These are phyloP conservation scores for Phortica okadai DNA, from an alignment of 2,888 invertebrate genomes.

Conservation along the genomic window DNA sequence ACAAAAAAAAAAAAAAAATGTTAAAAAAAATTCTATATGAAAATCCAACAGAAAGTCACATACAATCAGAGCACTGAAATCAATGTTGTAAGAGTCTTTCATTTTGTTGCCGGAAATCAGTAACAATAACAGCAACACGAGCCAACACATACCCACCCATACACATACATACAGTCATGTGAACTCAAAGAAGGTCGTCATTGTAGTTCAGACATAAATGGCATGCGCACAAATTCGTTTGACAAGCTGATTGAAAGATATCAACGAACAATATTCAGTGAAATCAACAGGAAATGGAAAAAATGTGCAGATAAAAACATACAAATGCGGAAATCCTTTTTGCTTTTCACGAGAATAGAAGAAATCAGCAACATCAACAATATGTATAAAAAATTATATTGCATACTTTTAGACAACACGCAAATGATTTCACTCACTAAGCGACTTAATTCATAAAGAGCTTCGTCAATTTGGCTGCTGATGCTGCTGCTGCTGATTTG, in stretches of 20 bases:
- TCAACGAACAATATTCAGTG: not conserved
- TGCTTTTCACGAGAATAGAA: not conserved
- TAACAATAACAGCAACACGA: not conserved
- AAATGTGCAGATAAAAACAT: constrained; percentile 17
- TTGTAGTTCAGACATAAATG: constrained; percentile 19
- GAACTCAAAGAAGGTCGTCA: constrained; percentile 13
- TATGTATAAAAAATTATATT: not conserved
- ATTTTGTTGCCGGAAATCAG: not conserved
- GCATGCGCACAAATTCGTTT: constrained; percentile 26
- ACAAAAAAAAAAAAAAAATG: not conserved
- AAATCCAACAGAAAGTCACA: not conserved
- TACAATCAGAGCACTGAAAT: not conserved
- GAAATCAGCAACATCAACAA: not conserved
- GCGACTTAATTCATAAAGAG: not conserved
- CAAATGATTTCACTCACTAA: too few relatives aligned
- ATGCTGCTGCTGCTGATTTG: constrained; percentile 1
- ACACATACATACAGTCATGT: not conserved
- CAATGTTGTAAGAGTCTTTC: not conserved
- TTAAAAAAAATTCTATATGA: not conserved
- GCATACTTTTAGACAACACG: not conserved
- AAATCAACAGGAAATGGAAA: constrained; percentile 32
- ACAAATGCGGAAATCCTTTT: constrained; percentile 18
- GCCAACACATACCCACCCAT: not conserved
- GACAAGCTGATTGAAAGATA: constrained; percentile 27
- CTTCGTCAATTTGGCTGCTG: not conserved